Conservation (phyloP, 2,113 vertebrate species). For the Ursus arctos region DNA sequence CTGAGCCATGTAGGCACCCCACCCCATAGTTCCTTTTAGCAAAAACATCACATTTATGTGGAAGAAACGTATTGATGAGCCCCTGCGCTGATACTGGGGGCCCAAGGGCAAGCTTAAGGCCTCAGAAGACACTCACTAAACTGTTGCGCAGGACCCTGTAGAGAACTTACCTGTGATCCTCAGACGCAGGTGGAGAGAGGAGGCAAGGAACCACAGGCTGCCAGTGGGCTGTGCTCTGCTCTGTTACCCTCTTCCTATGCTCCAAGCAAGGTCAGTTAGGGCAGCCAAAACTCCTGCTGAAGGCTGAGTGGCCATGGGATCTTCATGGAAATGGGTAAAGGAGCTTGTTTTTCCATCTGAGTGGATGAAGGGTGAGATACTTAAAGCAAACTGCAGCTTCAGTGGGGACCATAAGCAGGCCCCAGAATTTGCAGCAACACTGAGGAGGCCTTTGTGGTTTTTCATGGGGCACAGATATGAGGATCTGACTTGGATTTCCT, state of each 20-base stretch:
- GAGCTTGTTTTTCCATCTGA: neutral
- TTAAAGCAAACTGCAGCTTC: neutral
- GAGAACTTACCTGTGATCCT: neutral
- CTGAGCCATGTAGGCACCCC: neutral
- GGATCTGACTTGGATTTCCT: neutral
- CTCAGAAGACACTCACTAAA: neutral
- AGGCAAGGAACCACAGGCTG: neutral
- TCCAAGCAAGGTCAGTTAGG: neutral
- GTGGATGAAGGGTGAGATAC: neutral
- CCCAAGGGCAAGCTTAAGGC: neutral
- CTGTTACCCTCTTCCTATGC: neutral
- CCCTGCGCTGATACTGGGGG: neutral
- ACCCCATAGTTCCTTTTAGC: neutral
- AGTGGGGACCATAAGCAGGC: neutral
- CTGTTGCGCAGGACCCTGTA: neutral
- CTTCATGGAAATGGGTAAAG: neutral
- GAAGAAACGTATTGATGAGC: neutral
- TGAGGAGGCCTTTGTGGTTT: neutral
- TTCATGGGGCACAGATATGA: neutral
- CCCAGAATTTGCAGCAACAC: no score
- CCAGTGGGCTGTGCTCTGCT: fast-evolving
- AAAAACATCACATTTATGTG: neutral
- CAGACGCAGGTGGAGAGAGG: neutral
- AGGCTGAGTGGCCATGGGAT: neutral
- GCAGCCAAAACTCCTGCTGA: neutral